Evolutionary conservation across 2,113 vertebrate species (phyloP).

Genomic region (Solenodon paradoxus): DNA sequence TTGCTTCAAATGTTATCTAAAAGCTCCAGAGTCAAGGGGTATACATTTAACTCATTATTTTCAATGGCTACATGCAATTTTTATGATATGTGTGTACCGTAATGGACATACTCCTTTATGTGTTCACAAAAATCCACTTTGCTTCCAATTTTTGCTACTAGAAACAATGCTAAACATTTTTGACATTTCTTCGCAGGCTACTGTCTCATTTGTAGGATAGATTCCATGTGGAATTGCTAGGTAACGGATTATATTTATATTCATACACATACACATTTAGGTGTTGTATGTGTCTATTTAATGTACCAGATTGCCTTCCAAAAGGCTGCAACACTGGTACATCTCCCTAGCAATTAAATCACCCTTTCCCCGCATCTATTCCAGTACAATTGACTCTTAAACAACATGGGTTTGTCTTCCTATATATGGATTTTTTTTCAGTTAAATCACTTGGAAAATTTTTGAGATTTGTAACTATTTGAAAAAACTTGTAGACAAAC

Average conservation of each 20-base stretch:
- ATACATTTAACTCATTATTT: conserved; percentile 7
- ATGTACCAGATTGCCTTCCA: not conserved
- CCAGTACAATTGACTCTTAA: no score
- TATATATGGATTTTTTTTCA: no score
- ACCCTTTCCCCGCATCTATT: not conserved
- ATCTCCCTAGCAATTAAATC: not conserved
- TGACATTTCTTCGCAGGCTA: not conserved
- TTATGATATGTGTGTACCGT: not conserved
- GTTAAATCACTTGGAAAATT: no score
- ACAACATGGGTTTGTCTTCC: no score
- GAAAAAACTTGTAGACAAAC: no score
- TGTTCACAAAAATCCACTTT: not conserved
- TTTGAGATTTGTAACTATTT: no score
- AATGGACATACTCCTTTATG: not conserved
- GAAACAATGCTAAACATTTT: not conserved
- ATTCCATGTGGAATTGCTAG: not conserved
- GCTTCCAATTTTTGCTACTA: conserved; percentile 3
- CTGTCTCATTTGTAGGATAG: not conserved
- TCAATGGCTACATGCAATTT: not conserved
- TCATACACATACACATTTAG: not conserved
- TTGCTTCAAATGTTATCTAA: not conserved
- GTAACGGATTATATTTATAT: not conserved
- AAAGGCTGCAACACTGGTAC: not conserved
- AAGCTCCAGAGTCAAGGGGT: not conserved
- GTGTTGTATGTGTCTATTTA: not conserved